A percentile compares a stretch with the other conserved stretches of the same genome.
phyloP scores from a whole-genome alignment of 92 coral and sea anemone species.

The Epizoanthus fatuus region DNA sequence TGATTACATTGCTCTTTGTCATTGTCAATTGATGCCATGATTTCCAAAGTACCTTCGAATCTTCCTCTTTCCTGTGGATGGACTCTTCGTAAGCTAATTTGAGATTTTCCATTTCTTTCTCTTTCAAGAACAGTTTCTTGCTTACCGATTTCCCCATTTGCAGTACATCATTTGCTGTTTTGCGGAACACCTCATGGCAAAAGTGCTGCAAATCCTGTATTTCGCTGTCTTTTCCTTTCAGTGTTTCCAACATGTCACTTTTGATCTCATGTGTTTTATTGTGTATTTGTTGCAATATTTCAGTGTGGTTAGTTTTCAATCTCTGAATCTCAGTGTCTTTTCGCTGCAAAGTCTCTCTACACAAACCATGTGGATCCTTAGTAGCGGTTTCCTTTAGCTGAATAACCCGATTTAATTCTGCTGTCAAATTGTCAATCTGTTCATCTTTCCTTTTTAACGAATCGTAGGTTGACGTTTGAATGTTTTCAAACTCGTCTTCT shows the following conservation, averaged over 20 bases:
- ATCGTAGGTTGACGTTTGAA: neutral
- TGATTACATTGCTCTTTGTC: constrained; percentile 11
- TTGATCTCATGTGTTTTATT: neutral
- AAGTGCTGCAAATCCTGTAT: constrained; percentile 22
- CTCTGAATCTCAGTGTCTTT: constrained; percentile 21
- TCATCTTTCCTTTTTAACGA: constrained; percentile 12
- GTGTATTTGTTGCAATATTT: constrained; percentile 3
- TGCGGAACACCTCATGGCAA: constrained; percentile 33
- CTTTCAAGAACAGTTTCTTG: constrained; percentile 26
- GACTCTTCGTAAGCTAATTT: neutral
- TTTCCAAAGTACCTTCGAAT: constrained; percentile 16
- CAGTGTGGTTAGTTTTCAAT: neutral
- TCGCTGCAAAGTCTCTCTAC: neutral
- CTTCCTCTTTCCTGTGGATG: constrained; percentile 6
- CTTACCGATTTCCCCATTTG: constrained; percentile 21
- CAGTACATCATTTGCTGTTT: constrained; percentile 17
- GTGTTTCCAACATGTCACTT: neutral
- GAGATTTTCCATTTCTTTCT: constrained; percentile 7
- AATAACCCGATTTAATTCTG: neutral
- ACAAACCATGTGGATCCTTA: neutral
- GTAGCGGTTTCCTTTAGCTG: neutral
- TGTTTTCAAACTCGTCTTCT: constrained; percentile 10
- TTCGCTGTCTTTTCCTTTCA: constrained; percentile 14
- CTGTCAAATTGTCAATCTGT: constrained; percentile 6
- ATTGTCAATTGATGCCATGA: constrained; percentile 9